A percentile compares a stretch with the other conserved stretches of the same genome.
Conservation (phyloP, 2,113 vertebrate genomes). For the Heptranchias perlo region DNA sequence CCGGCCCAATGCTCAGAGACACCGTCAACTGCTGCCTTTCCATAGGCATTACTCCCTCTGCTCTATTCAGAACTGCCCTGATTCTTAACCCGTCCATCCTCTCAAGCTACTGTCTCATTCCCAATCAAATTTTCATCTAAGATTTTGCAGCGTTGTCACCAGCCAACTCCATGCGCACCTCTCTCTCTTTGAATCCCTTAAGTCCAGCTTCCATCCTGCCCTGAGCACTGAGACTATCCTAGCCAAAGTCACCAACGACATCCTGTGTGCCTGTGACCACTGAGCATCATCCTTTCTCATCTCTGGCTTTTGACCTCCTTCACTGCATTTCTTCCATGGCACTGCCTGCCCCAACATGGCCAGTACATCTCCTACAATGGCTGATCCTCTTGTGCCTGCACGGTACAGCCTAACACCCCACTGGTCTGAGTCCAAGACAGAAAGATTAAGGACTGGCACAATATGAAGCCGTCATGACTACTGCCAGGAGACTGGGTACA, state of each 20-base stretch:
- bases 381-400: neutral
- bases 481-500: too few species aligned
- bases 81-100: neutral
- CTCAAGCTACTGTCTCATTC: neutral
- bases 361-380: neutral
- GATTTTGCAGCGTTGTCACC: neutral
- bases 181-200: neutral
- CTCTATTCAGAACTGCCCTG: neutral
- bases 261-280: neutral
- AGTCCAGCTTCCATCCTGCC: neutral
- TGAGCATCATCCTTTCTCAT: neutral
- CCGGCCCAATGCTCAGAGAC: neutral
- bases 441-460: too few species aligned
- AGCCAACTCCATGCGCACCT: neutral
- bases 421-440: too few species aligned
- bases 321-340: neutral
- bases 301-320: neutral
- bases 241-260: neutral
- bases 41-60: neutral
- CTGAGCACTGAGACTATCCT: neutral
- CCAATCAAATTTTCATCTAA: neutral
- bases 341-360: neutral
- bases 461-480: too few species aligned
- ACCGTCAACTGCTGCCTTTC: neutral
- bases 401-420: too few species aligned